Percentiles rank a stretch among this genome's conserved stretches.
These are phyloP conservation scores for Diarsia mendica DNA, from an alignment of 2,888 invertebrate genomes.

Conservation along the genomic window DNA sequence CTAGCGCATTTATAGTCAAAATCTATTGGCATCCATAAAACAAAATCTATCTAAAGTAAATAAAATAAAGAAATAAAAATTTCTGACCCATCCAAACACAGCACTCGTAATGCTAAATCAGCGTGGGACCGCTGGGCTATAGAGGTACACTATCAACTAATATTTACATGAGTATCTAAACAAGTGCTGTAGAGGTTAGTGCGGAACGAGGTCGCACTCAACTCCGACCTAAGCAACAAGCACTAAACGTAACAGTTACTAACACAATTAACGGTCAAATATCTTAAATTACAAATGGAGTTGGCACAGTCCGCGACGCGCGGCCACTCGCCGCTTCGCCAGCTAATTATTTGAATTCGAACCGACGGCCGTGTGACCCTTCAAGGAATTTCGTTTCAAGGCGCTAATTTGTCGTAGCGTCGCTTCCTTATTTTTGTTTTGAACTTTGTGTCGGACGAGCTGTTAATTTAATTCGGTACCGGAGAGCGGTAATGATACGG, in stretches of 20 bases:
- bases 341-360: conserved; percentile 86
- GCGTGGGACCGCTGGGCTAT: conserved; percentile 79
- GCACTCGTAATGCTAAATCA: conserved; percentile 81
- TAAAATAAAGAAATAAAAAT: conserved; percentile 76
- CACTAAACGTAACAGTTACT: conserved; percentile 87
- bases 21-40: conserved; percentile 85
- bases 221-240: conserved; percentile 84
- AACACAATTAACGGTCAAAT: conserved; percentile 87
- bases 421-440: conserved; percentile 73
- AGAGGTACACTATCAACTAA: conserved; percentile 80
- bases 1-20: conserved; percentile 83
- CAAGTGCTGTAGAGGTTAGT: conserved; percentile 72
- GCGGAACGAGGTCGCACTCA: conserved; percentile 75
- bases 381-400: conserved; percentile 79
- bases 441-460: conserved; percentile 63
- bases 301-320: conserved; percentile 84
- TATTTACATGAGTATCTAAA: conserved; percentile 80
- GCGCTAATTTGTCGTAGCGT: conserved; percentile 76
- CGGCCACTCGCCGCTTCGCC: conserved; percentile 83
- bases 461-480: conserved; percentile 55
- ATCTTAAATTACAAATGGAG: conserved; percentile 88
- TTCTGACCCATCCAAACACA: conserved; percentile 90
- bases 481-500: conserved; percentile 42
- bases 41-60: conserved; percentile 81
- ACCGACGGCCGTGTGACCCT: conserved; percentile 79